phyloP scores from a whole-genome alignment of 2,797 vertebrate species.

The Alfaro cultratus region DNA sequence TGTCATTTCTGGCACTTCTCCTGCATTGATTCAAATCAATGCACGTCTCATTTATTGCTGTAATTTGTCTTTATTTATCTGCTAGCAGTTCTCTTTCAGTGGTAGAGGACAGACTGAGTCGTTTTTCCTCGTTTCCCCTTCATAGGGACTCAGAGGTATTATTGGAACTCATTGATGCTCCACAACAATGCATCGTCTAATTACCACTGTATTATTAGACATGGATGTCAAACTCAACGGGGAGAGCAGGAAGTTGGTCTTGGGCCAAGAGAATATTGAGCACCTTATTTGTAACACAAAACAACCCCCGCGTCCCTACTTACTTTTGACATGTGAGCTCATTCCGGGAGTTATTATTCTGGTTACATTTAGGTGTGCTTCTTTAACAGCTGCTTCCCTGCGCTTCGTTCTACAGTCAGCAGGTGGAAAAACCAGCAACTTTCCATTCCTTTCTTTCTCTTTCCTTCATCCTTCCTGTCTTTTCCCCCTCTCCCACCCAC shows the following conservation, averaged over 20 bases:
- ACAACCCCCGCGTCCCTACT: constrained; percentile 2
- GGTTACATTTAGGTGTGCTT: constrained; percentile 19
- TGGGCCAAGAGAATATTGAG: constrained; percentile 55
- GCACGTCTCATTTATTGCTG: not conserved
- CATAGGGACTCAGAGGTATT: constrained; percentile 32
- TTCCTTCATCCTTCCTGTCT: constrained; percentile 44
- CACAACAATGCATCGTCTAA: constrained; percentile 59
- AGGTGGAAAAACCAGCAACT: constrained; percentile 31
- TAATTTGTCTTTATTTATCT: constrained; percentile 12
- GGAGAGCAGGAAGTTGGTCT: constrained; percentile 48
- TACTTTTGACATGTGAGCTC: constrained; percentile 23
- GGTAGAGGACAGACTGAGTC: constrained; percentile 13
- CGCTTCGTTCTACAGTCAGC: constrained; percentile 8
- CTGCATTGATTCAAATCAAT: not conserved
- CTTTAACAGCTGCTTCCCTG: constrained; percentile 4
- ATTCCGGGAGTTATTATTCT: constrained; percentile 22
- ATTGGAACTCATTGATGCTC: constrained; percentile 43
- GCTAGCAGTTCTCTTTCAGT: not conserved
- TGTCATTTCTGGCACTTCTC: not conserved
- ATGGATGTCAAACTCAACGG: constrained; percentile 48
- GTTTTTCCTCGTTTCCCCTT: constrained; percentile 26
- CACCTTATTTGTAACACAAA: constrained; percentile 51
- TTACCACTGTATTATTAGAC: constrained; percentile 55
- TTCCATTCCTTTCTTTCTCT: constrained; percentile 62
- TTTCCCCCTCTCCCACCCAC: constrained; percentile 12